Evolutionary conservation across 1,140 invertebrate genomes (phyloP).

Genomic region (Hetaerina americana): DNA sequence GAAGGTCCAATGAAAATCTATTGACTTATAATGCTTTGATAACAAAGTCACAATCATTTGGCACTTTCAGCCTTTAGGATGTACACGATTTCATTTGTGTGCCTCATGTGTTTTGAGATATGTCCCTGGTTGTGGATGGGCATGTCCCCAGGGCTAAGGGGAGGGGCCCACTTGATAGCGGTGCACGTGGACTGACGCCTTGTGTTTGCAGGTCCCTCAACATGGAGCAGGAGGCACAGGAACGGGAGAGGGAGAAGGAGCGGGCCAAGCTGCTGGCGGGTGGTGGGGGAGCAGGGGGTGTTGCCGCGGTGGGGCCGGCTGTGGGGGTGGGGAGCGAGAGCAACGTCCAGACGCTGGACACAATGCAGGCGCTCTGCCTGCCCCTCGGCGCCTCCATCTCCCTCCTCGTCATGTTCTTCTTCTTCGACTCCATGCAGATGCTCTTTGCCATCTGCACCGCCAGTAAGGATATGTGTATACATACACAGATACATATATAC

Average conservation of each 20-base stretch:
- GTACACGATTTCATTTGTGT: too few species aligned
- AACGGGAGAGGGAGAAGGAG: constrained; percentile 67
- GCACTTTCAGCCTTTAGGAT: too few species aligned
- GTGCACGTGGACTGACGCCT: neutral
- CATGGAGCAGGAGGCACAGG: constrained; percentile 84
- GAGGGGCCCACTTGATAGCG: too few species aligned
- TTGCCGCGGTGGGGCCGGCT: neutral
- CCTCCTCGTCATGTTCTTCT: constrained; percentile 95
- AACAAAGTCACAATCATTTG: too few species aligned
- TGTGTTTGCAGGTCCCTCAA: constrained; percentile 58
- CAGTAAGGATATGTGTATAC: constrained; percentile 67
- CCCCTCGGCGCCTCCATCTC: constrained; percentile 92
- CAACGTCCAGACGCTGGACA: constrained; percentile 87
- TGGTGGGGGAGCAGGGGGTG: neutral
- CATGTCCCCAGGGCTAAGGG: too few species aligned
- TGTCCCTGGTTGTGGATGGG: too few species aligned
- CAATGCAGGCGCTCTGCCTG: constrained; percentile 92
- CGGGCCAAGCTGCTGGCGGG: neutral
- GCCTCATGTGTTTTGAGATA: too few species aligned
- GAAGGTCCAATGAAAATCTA: too few species aligned
- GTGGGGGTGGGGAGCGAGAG: constrained; percentile 22
- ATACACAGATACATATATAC: too few species aligned
- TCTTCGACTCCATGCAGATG: constrained; percentile 97
- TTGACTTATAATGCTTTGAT: too few species aligned
- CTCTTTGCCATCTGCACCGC: constrained; percentile 95